Conservation (phyloP, 2,888 invertebrate genomes). For the Trissolcus japonicus region DNA sequence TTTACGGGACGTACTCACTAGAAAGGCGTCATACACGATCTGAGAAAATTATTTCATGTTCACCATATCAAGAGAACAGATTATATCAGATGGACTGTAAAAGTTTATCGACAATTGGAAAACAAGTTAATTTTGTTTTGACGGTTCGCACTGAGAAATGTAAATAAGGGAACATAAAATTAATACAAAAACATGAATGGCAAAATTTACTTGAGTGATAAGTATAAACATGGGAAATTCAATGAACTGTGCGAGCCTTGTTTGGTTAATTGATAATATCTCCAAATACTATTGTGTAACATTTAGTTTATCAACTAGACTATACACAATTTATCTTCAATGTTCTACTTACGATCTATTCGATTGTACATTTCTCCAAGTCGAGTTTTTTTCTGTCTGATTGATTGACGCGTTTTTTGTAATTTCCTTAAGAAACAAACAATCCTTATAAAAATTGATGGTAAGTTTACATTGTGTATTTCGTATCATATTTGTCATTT, state of each 20-base stretch:
- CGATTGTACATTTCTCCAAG: conserved; percentile 4
- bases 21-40: conserved; percentile 57
- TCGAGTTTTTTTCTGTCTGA: conserved; percentile 2
- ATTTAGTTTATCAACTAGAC: no score
- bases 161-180: neutral
- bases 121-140: neutral
- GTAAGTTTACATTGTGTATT: no score
- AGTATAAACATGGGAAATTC: no score
- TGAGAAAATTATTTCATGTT: conserved; percentile 53
- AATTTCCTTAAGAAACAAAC: no score
- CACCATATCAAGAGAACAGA: conserved; percentile 42
- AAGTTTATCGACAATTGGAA: neutral
- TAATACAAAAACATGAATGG: no score
- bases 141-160: neutral
- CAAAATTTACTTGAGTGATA: no score
- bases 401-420: no score
- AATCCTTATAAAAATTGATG: no score
- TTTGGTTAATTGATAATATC: no score
- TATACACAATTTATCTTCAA: neutral
- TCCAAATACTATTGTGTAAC: no score
- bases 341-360: conserved; percentile 15
- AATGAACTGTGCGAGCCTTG: no score
- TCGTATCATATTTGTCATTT: no score
- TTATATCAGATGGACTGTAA: conserved; percentile 1
- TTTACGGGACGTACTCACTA: conserved; percentile 60